Base-by-base conservation (phyloP, 1,140 invertebrate species). In the Caenorhabditis briggsae region DNA sequence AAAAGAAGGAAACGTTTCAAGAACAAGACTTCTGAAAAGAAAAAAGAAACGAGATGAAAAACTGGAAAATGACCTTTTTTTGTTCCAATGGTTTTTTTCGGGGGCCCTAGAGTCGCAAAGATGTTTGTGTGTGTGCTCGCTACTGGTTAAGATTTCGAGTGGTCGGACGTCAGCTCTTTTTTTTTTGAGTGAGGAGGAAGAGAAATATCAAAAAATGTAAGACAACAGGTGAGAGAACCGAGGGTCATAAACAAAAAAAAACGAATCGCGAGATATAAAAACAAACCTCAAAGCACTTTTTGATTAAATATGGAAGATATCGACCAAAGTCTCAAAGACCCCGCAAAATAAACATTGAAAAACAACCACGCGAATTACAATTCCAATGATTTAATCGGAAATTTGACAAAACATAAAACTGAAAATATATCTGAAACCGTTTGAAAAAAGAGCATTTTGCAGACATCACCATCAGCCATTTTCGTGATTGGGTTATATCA, bases 91-190 rank as follows among this genome's bases (percentile, higher is more conserved):
- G 11, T 70, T 70, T 70, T 70, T 70, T 23, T 7, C 9, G 20
- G 20, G 23, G 5, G 70, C 20, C 20, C 46, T 50, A 46, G 46
- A 46, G 53, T 20, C 50, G 46, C 14, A 23, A 78, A 78, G 70
- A 46, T 78, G 70, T 70, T 70, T 70, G 65, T 78, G 43, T 78
- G n/a, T 78, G 46, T 46, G n/a, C 46, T 78, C 46, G n/a, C 46
- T 78, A 78, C 70, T 78, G 70, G 70, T 78, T 53, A 78, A 78
- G 70, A 78, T 70, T 78, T 78, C 70, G 11, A 78, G 70, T 78
- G 70, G 46, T 78, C 46, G 46, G 46, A 78, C 43, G 70, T 78
- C 70, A 50, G 23, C 59, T 61, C 59, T 48, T 23, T 33, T 33
- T 78, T 78, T 78, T 48, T 78, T 78, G 46, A 78, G 70, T 50